Evolutionary conservation across 1,140 invertebrate genomes (phyloP).

Genomic region (Bombus impatiens): DNA sequence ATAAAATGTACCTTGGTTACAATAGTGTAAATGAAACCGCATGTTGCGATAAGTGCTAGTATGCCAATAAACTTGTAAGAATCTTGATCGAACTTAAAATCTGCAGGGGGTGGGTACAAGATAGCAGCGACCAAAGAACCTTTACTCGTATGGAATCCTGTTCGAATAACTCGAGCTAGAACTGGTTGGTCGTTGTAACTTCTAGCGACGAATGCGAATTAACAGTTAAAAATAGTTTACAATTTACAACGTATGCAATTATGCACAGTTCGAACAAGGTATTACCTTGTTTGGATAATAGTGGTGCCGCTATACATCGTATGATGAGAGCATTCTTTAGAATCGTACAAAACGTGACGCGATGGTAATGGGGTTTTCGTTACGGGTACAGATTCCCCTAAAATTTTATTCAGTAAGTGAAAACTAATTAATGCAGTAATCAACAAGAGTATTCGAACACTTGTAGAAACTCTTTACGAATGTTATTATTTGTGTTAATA

Average conservation of each 20-base stretch:
- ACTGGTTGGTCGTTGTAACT: constrained; percentile 88
- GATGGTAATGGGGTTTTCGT: constrained; percentile 78
- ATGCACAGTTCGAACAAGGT: background rate
- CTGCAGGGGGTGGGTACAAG: constrained; percentile 95
- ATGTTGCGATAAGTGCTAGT: constrained; percentile 88
- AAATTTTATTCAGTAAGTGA: constrained; percentile 14
- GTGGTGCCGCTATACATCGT: constrained; percentile 79
- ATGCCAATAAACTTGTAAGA: constrained; percentile 95
- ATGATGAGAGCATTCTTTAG: constrained; percentile 78
- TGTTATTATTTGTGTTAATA: background rate
- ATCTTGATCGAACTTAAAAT: constrained; percentile 97
- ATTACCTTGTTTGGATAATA: constrained; percentile 79
- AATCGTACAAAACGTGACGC: constrained; percentile 72
- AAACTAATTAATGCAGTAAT: background rate
- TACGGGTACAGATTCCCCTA: constrained; percentile 80
- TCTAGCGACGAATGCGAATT: constrained; percentile 83
- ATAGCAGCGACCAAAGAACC: constrained; percentile 96
- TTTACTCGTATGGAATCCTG: constrained; percentile 95
- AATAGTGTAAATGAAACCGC: constrained; percentile 93
- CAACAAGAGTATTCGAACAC: background rate
- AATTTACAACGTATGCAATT: background rate
- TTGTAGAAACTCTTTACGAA: background rate
- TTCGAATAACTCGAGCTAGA: constrained; percentile 87
- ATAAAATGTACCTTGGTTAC: constrained; percentile 87
- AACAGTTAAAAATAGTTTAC: background rate